Evolutionary conservation across 1,140 invertebrate species (phyloP).

Genomic region (Procambarus virginalis): DNA sequence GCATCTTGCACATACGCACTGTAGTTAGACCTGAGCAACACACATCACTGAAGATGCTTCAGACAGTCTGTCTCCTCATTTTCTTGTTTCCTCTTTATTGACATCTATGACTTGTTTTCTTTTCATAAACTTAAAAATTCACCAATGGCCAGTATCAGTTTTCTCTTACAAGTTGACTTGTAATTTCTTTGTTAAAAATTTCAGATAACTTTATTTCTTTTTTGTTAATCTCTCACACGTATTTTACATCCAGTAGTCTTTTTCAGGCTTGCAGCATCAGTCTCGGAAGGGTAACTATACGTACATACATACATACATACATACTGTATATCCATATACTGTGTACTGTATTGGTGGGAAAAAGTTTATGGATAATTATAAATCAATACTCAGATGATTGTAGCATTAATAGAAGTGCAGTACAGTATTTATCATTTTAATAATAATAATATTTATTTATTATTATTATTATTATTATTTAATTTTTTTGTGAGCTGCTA

Average conservation of each 20-base stretch:
- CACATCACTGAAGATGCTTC: slow-evolving; percentile 28
- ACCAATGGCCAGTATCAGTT: not conserved
- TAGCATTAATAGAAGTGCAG: not conserved
- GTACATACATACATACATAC: too few species aligned
- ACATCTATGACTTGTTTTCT: not conserved
- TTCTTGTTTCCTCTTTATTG: not conserved
- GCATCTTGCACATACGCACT: slow-evolving; percentile 30
- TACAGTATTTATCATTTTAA: too few species aligned
- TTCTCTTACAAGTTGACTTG: not conserved
- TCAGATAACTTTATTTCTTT: not conserved
- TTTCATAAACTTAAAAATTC: not conserved
- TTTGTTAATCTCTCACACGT: not conserved
- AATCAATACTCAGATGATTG: not conserved
- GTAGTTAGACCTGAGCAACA: slow-evolving; percentile 31
- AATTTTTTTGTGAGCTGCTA: not conserved
- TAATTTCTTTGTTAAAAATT: not conserved
- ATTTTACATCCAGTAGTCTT: not conserved
- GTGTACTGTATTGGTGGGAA: slow-evolving; percentile 2
- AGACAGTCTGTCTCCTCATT: slow-evolving; percentile 7
- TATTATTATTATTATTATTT: too few species aligned
- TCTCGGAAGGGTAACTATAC: not conserved
- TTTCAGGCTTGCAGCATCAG: slow-evolving; percentile 16
- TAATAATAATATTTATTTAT: too few species aligned
- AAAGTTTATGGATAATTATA: not conserved
- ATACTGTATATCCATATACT: too few species aligned